Percentiles rank a stretch among this genome's conserved stretches.
Conservation (phyloP, 2,113 vertebrate species). For the Peucedramus taeniatus region DNA sequence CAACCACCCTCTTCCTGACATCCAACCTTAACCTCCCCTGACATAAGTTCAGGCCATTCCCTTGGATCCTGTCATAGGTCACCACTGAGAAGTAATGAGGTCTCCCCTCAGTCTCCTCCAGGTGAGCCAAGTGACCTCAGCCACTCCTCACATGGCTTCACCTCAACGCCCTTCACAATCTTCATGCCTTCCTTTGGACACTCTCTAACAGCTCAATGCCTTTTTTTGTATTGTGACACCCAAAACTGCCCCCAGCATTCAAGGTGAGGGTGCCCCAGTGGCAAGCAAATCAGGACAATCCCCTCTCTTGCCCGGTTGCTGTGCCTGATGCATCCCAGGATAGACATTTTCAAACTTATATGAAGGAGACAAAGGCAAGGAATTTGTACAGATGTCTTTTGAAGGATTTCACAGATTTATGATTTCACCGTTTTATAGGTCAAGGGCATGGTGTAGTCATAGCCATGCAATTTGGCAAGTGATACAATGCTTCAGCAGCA, state of each 20-base stretch:
- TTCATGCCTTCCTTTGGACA: background rate
- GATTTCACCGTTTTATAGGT: background rate
- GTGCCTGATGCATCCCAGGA: background rate
- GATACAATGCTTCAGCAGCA: background rate
- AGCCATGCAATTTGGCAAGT: background rate
- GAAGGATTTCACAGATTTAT: background rate
- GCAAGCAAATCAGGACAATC: background rate
- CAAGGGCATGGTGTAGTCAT: background rate
- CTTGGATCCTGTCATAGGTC: background rate
- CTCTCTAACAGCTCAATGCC: background rate
- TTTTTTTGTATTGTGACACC: fast-evolving
- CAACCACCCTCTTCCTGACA: background rate
- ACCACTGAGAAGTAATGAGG: fast-evolving
- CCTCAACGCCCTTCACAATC: background rate
- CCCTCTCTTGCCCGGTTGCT: fast-evolving
- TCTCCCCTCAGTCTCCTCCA: background rate
- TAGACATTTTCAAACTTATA: background rate
- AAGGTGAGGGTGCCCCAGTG: background rate
- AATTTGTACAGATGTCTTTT: background rate
- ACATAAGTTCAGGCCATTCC: background rate
- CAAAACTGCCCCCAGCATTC: fast-evolving
- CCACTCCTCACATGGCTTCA: fast-evolving
- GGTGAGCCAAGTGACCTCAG: background rate
- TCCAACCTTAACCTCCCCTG: background rate
- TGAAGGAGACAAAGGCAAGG: background rate